These are phyloP conservation scores for Synergus itoensis DNA, from an alignment of 2,888 invertebrate genomes.

Conservation along the genomic window DNA sequence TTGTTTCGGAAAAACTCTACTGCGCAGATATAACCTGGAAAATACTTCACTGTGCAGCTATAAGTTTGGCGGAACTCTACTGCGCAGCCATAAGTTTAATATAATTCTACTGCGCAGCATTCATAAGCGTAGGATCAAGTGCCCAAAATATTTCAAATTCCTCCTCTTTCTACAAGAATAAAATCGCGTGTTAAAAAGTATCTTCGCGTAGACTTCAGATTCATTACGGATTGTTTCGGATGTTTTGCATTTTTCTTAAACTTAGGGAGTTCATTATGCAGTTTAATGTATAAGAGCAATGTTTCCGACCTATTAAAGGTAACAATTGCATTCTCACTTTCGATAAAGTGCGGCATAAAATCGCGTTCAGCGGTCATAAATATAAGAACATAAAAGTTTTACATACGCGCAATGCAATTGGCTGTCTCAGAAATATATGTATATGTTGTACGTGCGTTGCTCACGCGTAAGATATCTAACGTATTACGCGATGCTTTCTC, in stretches of 20 bases:
- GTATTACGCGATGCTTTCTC: conserved; percentile 37
- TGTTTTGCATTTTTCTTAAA: neutral
- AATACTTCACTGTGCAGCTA: no score
- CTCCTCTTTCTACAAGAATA: no score
- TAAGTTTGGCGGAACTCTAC: no score
- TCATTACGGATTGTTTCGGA: no score
- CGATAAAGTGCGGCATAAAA: conserved; percentile 56
- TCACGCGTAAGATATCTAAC: conserved; percentile 31
- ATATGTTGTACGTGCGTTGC: conserved; percentile 3
- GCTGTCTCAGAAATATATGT: conserved; percentile 6
- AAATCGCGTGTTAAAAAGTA: no score
- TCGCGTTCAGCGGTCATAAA: conserved; percentile 52
- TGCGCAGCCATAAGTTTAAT: no score
- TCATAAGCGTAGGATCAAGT: no score
- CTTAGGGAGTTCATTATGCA: neutral
- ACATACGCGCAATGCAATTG: conserved; percentile 22
- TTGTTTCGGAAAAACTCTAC: no score
- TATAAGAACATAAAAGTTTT: conserved; percentile 43
- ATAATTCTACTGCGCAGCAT: no score
- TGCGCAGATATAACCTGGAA: no score
- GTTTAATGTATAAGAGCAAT: neutral
- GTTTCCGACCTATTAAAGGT: neutral
- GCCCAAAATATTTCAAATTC: no score
- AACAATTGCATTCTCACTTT: conserved; percentile 63
- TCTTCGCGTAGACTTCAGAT: no score